Conservation (phyloP, 2,888 invertebrate genomes). For the Resseliella maxima region DNA sequence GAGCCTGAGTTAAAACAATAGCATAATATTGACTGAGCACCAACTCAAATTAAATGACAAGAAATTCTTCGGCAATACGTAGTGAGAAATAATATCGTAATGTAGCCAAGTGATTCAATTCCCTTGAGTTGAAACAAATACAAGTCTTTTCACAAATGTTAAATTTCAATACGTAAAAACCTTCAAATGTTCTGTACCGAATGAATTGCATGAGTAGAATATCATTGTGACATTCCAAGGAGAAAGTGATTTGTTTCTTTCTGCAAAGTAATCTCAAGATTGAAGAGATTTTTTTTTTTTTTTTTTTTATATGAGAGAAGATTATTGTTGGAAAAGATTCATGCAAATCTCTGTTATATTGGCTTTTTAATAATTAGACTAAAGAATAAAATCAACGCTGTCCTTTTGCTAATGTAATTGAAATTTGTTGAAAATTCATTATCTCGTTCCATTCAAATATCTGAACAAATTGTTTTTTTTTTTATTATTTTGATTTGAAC, state of each 20-base stretch:
- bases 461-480: neutral
- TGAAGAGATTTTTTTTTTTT: too few relatives aligned
- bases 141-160: neutral
- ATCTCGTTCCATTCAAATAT: too few relatives aligned
- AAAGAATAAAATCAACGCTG: neutral
- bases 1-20: too few relatives aligned
- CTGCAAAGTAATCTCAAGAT: neutral
- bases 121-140: neutral
- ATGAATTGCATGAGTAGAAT: neutral
- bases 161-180: neutral
- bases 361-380: neutral
- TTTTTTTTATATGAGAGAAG: too few relatives aligned
- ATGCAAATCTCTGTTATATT: too few relatives aligned
- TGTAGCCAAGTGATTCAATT: neutral
- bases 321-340: too few relatives aligned
- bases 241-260: neutral
- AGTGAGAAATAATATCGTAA: too few relatives aligned
- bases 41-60: too few relatives aligned
- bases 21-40: too few relatives aligned
- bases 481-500: slow-evolving; percentile 35
- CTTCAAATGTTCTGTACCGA: neutral
- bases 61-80: too few relatives aligned
- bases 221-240: neutral
- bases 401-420: neutral
- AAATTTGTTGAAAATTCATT: too few relatives aligned